A percentile compares a stretch with the other conserved stretches of the same genome.
phyloP scores from a whole-genome alignment of 2,113 vertebrate genomes.

The Triplophysa rosa region DNA sequence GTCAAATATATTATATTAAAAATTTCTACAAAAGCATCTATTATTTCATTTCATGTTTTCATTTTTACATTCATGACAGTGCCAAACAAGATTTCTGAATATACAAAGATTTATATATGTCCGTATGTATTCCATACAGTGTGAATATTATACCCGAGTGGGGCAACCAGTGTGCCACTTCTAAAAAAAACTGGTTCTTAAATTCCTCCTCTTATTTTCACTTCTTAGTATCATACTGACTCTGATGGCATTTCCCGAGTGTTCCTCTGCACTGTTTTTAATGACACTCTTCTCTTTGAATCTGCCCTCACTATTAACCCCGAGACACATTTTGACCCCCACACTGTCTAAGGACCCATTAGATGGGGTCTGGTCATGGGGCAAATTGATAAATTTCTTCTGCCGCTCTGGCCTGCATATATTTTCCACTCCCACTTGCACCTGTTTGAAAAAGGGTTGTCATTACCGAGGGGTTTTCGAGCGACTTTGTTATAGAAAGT shows the following conservation, averaged over 20 bases:
- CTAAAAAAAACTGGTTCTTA: not conserved
- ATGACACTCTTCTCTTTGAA: slow-evolving; percentile 6
- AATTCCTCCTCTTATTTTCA: not conserved
- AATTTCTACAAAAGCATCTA: too few relatives aligned
- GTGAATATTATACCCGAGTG: not conserved
- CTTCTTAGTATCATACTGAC: not conserved
- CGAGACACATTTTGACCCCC: slow-evolving; percentile 21
- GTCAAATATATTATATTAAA: too few relatives aligned
- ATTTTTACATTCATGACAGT: too few relatives aligned
- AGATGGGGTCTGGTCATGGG: not conserved
- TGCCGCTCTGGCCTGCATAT: slow-evolving; percentile 25
- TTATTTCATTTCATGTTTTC: too few relatives aligned
- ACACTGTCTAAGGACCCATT: slow-evolving; percentile 41
- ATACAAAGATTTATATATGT: not conserved
- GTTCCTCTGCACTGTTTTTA: slow-evolving; percentile 10
- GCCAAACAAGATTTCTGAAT: too few relatives aligned
- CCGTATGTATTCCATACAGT: too few relatives aligned
- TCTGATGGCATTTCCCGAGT: not conserved
- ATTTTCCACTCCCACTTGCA: slow-evolving; percentile 6
- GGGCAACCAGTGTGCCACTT: slow-evolving; percentile 6
- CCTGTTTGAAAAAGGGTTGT: not conserved
- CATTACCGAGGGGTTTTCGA: not conserved
- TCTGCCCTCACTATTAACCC: slow-evolving; percentile 24
- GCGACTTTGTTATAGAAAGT: slow-evolving; percentile 15
- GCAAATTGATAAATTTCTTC: slow-evolving; percentile 1